Percentiles rank a stretch among this genome's conserved stretches.
Conservation (phyloP, 1,140 invertebrate species). For the Rhyzopertha dominica region DNA sequence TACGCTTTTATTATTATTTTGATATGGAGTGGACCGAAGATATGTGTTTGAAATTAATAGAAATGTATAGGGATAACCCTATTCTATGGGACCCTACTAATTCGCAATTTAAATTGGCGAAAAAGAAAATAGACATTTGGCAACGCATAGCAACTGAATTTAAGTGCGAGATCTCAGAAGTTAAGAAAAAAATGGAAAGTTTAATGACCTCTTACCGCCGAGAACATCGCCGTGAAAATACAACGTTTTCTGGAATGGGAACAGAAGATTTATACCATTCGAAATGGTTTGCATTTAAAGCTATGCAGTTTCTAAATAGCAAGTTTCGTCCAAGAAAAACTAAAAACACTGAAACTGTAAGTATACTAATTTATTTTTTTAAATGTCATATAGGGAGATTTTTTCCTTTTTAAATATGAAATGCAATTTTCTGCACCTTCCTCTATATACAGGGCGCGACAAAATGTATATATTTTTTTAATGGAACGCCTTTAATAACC, state of each 20-base stretch:
- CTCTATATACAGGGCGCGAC: too few relatives aligned
- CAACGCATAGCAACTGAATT: slow-evolving; percentile 12
- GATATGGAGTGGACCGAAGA: too few relatives aligned
- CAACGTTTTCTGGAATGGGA: slow-evolving; percentile 25
- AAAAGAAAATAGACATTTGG: slow-evolving; percentile 18
- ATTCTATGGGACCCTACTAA: slow-evolving; percentile 25
- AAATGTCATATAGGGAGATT: too few relatives aligned
- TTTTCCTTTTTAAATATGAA: too few relatives aligned
- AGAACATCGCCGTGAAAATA: slow-evolving; percentile 23
- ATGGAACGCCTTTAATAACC: too few relatives aligned
- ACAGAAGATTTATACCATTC: slow-evolving; percentile 32
- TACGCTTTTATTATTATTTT: too few relatives aligned
- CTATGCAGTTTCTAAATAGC: slow-evolving; percentile 36
- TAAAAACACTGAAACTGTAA: slow-evolving; percentile 9
- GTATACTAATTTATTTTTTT: slow-evolving; percentile 11
- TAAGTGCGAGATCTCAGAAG: slow-evolving; percentile 12
- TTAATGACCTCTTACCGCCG: slow-evolving; percentile 25
- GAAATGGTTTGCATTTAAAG: slow-evolving; percentile 36
- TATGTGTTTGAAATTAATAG: too few relatives aligned
- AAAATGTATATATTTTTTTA: too few relatives aligned
- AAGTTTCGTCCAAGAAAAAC: slow-evolving; percentile 14
- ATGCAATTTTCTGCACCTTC: too few relatives aligned
- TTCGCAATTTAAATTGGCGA: slow-evolving; percentile 20
- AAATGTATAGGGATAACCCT: too few relatives aligned
- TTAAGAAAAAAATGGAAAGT: slow-evolving; percentile 35